These are phyloP conservation scores for Microplitis mediator DNA, from an alignment of 1,140 invertebrate genomes.

Conservation along the genomic window DNA sequence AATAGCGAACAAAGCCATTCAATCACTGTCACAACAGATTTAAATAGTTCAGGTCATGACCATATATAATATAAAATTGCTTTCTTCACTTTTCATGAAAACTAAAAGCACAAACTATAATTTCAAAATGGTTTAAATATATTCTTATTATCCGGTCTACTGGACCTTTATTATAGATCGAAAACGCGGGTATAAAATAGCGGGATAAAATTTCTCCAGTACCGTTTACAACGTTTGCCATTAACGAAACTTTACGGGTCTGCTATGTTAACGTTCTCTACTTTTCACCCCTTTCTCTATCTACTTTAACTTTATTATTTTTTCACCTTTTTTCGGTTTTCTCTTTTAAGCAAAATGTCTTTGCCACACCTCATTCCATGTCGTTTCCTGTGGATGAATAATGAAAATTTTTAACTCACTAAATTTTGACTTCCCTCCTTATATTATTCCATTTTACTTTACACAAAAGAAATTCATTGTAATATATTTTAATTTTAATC, in stretches of 20 bases:
- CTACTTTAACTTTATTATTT: background rate
- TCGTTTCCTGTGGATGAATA: background rate
- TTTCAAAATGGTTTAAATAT: background rate
- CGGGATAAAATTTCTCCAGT: background rate
- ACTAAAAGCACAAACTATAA: background rate
- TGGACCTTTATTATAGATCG: constrained; percentile 1
- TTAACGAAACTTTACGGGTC: constrained; percentile 6
- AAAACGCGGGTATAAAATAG: background rate
- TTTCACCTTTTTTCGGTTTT: background rate
- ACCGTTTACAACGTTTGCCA: background rate
- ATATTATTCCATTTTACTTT: background rate
- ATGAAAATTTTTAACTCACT: constrained; percentile 10
- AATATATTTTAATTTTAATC: too few relatives aligned
- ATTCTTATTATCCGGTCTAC: background rate
- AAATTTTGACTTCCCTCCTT: background rate
- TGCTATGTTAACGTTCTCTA: background rate
- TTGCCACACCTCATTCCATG: background rate
- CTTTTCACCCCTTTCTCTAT: background rate
- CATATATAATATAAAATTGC: background rate
- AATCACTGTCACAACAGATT: too few relatives aligned
- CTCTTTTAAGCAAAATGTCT: background rate
- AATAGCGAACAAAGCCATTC: too few relatives aligned
- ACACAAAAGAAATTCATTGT: background rate
- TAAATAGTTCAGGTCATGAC: too few relatives aligned
- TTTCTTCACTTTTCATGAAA: background rate